Percentiles rank a stretch among this genome's conserved stretches.
Conservation (phyloP, 2,797 vertebrate genomes). For the Sebastolobus altivelis region DNA sequence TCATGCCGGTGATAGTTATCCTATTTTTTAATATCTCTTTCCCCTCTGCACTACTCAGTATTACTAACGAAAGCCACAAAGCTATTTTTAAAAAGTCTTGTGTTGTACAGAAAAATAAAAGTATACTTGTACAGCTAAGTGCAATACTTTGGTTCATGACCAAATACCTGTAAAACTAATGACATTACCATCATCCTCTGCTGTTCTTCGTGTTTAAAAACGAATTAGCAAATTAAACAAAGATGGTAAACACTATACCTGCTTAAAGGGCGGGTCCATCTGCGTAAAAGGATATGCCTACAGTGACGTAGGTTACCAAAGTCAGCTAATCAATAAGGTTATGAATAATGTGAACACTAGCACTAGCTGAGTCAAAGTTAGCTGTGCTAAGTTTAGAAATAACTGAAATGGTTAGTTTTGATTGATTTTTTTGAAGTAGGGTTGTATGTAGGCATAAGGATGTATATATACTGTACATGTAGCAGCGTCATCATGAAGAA, state of each 20-base stretch:
- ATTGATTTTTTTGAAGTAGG: too few relatives aligned
- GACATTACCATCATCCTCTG: neutral
- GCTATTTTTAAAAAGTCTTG: neutral
- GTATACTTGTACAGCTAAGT: neutral
- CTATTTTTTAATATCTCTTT: conserved; percentile 2
- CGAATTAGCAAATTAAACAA: neutral
- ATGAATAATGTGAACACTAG: too few relatives aligned
- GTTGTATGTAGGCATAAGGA: too few relatives aligned
- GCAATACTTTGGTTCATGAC: neutral
- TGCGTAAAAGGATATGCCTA: too few relatives aligned
- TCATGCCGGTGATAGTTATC: conserved; percentile 3
- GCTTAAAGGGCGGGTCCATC: neutral
- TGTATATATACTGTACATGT: too few relatives aligned
- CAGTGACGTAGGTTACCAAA: too few relatives aligned
- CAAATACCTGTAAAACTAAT: neutral
- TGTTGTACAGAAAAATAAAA: neutral
- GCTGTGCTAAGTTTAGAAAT: too few relatives aligned
- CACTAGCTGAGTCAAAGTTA: too few relatives aligned
- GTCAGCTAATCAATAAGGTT: too few relatives aligned
- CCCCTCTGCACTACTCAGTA: neutral
- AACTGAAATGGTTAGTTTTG: too few relatives aligned
- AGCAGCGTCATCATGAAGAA: too few relatives aligned
- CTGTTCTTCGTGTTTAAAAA: neutral
- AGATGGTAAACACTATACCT: neutral
- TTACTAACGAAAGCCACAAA: conserved; percentile 14